A percentile compares a stretch with the other conserved stretches of the same genome.
Conservation (phyloP, 2,888 invertebrate species). For the Parnassius orleans region DNA sequence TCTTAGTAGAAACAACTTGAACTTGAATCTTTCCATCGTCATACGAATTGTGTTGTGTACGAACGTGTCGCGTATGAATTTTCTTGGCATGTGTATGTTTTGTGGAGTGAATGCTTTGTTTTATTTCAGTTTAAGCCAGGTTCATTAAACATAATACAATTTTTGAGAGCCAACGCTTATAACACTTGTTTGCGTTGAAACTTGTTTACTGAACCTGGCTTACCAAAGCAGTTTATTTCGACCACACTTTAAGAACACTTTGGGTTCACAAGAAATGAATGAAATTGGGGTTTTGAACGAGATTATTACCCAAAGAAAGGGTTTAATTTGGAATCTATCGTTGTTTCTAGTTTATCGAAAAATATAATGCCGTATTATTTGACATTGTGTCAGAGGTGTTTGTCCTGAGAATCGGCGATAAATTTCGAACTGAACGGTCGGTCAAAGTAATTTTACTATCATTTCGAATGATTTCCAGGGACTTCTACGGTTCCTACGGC, state of each 20-base stretch:
- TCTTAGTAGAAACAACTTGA: constrained; percentile 20
- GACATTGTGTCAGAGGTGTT: not conserved
- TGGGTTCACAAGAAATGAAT: not conserved
- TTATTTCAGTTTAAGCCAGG: constrained; percentile 29
- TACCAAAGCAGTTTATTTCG: constrained; percentile 1
- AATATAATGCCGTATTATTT: not conserved
- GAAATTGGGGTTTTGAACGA: not conserved
- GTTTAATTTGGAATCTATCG: constrained; percentile 1
- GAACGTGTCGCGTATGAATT: constrained; percentile 23
- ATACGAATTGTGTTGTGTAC: constrained; percentile 22
- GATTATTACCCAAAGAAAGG: not conserved
- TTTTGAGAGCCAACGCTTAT: not conserved
- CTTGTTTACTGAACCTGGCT: not conserved
- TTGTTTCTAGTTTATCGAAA: not conserved
- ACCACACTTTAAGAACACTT: constrained; percentile 4
- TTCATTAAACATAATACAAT: not conserved
- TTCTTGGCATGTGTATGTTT: constrained; percentile 21
- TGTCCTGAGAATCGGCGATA: not conserved
- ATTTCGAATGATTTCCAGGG: constrained; percentile 34
- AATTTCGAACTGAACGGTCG: not conserved
- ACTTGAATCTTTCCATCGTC: constrained; percentile 25
- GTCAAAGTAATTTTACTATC: not conserved
- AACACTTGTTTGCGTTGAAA: not conserved
- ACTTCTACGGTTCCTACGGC: no score
- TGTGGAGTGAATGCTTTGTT: constrained; percentile 27